Evolutionary conservation across 2,888 invertebrate species (phyloP), one percentile per base, ranked within the genome.

Genomic region (Ormyrus rosae): DNA sequence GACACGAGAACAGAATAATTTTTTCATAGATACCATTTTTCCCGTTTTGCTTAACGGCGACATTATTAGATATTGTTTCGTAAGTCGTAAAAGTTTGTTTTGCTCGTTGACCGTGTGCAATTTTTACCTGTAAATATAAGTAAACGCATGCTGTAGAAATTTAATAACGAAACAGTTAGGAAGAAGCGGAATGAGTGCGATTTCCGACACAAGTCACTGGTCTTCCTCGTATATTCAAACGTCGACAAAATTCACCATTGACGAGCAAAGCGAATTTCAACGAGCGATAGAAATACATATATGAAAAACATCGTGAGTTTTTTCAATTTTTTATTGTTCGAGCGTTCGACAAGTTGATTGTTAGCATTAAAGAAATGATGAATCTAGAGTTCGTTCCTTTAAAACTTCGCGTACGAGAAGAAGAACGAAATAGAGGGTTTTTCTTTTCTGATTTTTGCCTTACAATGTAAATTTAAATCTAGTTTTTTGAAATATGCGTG

Each of bases 61-160:
- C 60, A 13, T 46, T 45, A 63, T 53, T 53, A 69, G 56, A 60
- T 61, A 58, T 55, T 76, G 72, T 61, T 56, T n/a, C 60, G 8
- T 11, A 34, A 61, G 3, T 76, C 34, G 7, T 45, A 10, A 34
- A 6, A 65, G 74, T 67, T 51, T 19, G 67, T 61, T 67, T 78
- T 19, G 67, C 67, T 75, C 61, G 71, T 78, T 46, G 75, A 71
- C 10, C 13, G 53, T 11, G 60, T 75, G 71, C 11, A 74, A 78
- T 74, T 74, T 51, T 63, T 69, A 74, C 55, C 34, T 81, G 81
- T 81, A 81, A 51, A 78, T 81, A 81, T 65, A 69, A 68, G 50
- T 68, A 63, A 8, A 7, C n/a, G 45, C 72, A 63, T 64, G 55
- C 48, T 72, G 60, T 68, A 81, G 58, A 67, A 76, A 76, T 68